A percentile compares a stretch with the other conserved stretches of the same genome.
These are phyloP conservation scores for Tarsius wallacei DNA, from an alignment of 2,797 vertebrate species.

Conservation along the genomic window DNA sequence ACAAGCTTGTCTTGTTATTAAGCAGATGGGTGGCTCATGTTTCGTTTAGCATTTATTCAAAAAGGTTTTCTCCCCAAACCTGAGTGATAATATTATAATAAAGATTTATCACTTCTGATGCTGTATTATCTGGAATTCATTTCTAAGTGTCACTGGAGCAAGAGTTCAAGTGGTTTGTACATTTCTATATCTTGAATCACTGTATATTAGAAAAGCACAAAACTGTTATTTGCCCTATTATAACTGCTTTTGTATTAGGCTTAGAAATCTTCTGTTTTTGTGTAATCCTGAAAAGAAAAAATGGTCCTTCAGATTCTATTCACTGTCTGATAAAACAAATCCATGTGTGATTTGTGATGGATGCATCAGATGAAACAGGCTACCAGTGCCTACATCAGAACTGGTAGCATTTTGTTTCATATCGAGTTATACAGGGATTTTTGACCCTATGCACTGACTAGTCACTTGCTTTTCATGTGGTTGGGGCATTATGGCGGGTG, in stretches of 20 bases:
- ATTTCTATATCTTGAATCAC: conserved; percentile 62
- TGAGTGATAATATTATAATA: conserved; percentile 22
- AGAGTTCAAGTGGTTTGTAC: conserved; percentile 67
- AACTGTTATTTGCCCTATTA: conserved; percentile 55
- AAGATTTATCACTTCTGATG: not conserved
- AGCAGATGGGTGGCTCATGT: conserved; percentile 13
- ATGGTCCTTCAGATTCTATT: conserved; percentile 59
- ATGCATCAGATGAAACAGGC: not conserved
- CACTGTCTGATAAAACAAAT: conserved; percentile 67
- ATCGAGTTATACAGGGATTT: conserved; percentile 31
- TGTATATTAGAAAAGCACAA: conserved; percentile 64
- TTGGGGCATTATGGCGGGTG: not conserved
- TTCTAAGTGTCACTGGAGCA: conserved; percentile 42
- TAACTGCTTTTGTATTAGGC: conserved; percentile 59
- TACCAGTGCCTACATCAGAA: not conserved
- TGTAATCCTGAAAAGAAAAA: conserved; percentile 71
- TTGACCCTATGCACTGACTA: not conserved
- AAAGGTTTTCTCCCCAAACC: not conserved
- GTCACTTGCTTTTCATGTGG: conserved; percentile 45
- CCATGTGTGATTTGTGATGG: conserved; percentile 35
- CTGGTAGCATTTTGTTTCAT: conserved; percentile 54
- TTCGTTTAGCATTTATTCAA: conserved; percentile 61
- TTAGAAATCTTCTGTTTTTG: conserved; percentile 61
- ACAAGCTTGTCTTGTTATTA: conserved; percentile 51
- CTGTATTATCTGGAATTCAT: conserved; percentile 61